A percentile compares a stretch with the other conserved stretches of the same genome.
Evolutionary conservation across 2,113 vertebrate genomes (phyloP).

Genomic region (Tapirus terrestris): DNA sequence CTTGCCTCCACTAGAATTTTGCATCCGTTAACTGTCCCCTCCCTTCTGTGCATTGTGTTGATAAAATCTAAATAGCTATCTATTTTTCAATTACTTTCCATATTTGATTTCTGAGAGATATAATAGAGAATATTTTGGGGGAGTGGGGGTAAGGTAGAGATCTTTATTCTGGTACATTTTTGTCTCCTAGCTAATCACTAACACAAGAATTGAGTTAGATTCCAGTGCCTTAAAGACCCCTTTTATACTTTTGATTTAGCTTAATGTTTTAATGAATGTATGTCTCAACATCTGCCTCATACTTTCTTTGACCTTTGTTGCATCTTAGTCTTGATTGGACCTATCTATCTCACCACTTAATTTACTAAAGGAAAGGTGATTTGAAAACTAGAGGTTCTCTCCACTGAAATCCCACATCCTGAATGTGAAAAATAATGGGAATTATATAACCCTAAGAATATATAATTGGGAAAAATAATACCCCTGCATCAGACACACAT

Average conservation of each 20-base stretch:
- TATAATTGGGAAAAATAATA: neutral
- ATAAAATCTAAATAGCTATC: constrained; percentile 25
- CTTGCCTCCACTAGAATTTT: neutral
- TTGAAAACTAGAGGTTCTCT: neutral
- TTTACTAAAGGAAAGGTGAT: neutral
- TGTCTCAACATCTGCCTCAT: neutral
- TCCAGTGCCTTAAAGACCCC: neutral
- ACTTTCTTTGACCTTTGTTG: constrained; percentile 3
- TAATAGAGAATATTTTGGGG: neutral
- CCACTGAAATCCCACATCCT: neutral
- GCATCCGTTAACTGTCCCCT: neutral
- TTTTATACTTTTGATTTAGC: neutral
- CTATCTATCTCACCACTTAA: neutral
- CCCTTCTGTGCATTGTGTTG: neutral
- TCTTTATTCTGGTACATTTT: neutral
- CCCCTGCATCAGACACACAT: neutral
- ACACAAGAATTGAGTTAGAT: neutral
- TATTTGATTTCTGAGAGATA: constrained; percentile 28
- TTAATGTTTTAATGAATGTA: neutral
- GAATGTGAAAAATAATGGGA: constrained; percentile 20
- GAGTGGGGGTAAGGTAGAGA: neutral
- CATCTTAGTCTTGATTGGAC: neutral
- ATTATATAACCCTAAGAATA: neutral
- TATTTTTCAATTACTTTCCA: neutral
- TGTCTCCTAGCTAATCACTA: neutral